Base-by-base conservation (phyloP, 1,140 invertebrate species). In the Ceratina australensis region DNA sequence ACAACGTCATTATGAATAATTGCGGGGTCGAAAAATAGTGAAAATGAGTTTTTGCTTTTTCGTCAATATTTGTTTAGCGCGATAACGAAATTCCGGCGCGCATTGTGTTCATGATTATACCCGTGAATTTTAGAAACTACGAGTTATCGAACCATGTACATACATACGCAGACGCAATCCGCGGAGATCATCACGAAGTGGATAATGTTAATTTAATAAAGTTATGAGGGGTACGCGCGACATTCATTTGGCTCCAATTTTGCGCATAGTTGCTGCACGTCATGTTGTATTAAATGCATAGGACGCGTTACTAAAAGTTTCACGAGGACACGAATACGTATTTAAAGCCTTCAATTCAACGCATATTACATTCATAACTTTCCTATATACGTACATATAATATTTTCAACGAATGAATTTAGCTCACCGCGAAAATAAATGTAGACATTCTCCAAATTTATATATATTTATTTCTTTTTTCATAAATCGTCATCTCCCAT, bases 191-290 rank as follows among this genome's bases (percentile, higher is more conserved):
- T 69, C 20, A 57, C n/a, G 16, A 8, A 0, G 52, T 13, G 20
- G 15, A 69, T 57, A 69, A 57, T 69, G n/a, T 56, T 56, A 69
- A 69, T 69, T 57, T 69, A 69, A 69, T 69, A 42, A 57, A 69
- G 28, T 57, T 57, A 69, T 42, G 67, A 57, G 28, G 20, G 28
- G 26, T 18, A 28, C n/a, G 20, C 28, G 26, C n/a, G 20, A 47
- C 52, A 42, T 69, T 69, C 54, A 57, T 69, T 42, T 42, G 52
- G 2, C 28, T 42, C 1, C 20, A 57, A 69, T 69, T 57, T 69
- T 57, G 52, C 67, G 54, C 67, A 57, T 57, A 57, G 52, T 57
- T 57, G 20, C 28, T 28, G 28, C 28, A 57, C 28, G 28, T 18
- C 52, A 57, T 69, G 20, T 57, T 69, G 52, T 22, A 57, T 57